Conservation (phyloP, 1,140 invertebrate genomes). For the Drosophila suzukii region DNA sequence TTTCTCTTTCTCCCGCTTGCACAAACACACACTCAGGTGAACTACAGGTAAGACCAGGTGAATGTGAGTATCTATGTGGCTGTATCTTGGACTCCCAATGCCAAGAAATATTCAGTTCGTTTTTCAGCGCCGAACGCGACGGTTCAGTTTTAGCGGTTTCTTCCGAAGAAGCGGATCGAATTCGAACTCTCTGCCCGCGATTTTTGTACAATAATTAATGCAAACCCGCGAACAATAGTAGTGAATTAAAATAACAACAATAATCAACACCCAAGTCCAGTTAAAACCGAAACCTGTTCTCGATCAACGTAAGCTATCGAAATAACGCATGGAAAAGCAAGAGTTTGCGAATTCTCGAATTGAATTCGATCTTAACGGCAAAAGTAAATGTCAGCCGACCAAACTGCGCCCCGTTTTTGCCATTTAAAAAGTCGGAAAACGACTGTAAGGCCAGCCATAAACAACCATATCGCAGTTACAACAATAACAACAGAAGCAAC, state of each 20-base stretch:
- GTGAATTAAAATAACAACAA: constrained; percentile 52
- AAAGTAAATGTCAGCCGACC: constrained; percentile 69
- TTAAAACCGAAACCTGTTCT: constrained; percentile 62
- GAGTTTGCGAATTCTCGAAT: constrained; percentile 34
- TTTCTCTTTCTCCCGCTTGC: not conserved
- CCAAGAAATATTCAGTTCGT: constrained; percentile 47
- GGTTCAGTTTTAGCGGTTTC: constrained; percentile 40
- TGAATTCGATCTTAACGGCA: constrained; percentile 44
- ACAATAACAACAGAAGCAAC: constrained; percentile 29
- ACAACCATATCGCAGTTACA: constrained; percentile 12
- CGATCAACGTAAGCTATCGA: constrained; percentile 58
- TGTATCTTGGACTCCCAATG: constrained; percentile 35
- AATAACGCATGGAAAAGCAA: constrained; percentile 15
- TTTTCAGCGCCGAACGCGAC: constrained; percentile 47
- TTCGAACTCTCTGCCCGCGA: constrained; percentile 41
- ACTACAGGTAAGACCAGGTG: constrained; percentile 15
- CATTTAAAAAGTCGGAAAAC: constrained; percentile 36
- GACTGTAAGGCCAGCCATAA: constrained; percentile 9
- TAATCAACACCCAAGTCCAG: constrained; percentile 26
- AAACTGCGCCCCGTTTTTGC: constrained; percentile 56
- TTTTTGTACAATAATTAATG: constrained; percentile 56
- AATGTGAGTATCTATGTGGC: constrained; percentile 25
- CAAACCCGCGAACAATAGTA: constrained; percentile 49
- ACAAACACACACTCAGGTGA: not conserved
- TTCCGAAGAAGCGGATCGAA: constrained; percentile 24